Percentiles rank a stretch among this genome's conserved stretches.
Evolutionary conservation across 2,888 invertebrate species (phyloP).

Genomic region (Drosophila longiperda): DNA sequence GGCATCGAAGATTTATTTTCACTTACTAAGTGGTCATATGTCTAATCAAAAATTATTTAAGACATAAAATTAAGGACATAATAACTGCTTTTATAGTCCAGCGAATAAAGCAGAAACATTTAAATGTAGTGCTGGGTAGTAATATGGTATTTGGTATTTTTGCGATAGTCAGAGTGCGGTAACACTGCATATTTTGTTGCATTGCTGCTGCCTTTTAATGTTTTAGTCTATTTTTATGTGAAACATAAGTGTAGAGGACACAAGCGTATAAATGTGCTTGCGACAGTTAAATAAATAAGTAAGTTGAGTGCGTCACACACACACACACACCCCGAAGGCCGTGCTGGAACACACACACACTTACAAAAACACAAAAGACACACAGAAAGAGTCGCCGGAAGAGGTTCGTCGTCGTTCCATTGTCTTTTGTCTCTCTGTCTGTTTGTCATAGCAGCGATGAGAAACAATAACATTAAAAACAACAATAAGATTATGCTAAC

Average conservation of each 20-base stretch:
- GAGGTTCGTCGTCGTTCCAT: conserved; percentile 28
- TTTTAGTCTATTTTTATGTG: conserved; percentile 53
- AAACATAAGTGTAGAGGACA: conserved; percentile 29
- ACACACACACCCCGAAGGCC: not conserved
- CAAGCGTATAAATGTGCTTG: conserved; percentile 38
- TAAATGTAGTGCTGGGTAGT: too few relatives aligned
- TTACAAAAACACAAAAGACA: conserved; percentile 8
- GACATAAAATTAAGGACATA: not conserved
- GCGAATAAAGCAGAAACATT: not conserved
- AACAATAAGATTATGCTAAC: conserved; percentile 54
- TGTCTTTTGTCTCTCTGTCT: conserved; percentile 25
- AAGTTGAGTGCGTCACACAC: conserved; percentile 20
- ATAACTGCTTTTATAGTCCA: not conserved
- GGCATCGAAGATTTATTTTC: not conserved
- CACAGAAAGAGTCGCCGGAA: conserved; percentile 11
- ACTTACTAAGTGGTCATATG: not conserved
- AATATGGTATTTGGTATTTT: too few relatives aligned
- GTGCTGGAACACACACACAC: conserved; percentile 39
- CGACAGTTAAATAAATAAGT: conserved; percentile 27
- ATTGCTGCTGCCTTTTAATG: conserved; percentile 55
- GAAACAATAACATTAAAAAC: conserved; percentile 24
- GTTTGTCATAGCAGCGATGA: conserved; percentile 17
- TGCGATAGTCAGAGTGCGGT: conserved; percentile 11
- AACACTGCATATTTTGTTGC: conserved; percentile 51
- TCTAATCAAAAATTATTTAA: not conserved